Percentiles rank a stretch among this genome's conserved stretches.
phyloP scores from a whole-genome alignment of 2,113 vertebrate genomes.

The Clarias macrocephalus region DNA sequence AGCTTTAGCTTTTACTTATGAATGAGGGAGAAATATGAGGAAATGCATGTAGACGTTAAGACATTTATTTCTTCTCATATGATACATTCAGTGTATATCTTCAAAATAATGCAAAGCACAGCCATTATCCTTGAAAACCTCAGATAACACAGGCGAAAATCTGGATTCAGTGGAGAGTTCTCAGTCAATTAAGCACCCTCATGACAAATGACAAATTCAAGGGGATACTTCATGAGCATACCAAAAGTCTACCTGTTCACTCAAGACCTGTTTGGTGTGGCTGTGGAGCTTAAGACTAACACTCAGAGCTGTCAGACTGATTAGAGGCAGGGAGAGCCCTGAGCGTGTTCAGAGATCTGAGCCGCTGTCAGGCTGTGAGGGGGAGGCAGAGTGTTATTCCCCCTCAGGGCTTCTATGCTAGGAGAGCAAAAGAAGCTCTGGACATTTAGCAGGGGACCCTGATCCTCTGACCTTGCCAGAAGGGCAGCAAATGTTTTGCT shows the following conservation, averaged over 20 bases:
- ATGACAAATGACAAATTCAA: not conserved
- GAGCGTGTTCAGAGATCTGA: slow-evolving; percentile 46
- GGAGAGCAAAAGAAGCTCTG: slow-evolving; percentile 62
- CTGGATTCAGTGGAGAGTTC: not conserved
- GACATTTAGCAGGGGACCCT: slow-evolving; percentile 74
- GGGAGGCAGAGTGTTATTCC: slow-evolving; percentile 45
- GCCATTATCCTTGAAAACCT: not conserved
- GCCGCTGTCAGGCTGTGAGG: slow-evolving; percentile 48
- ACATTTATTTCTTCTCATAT: not conserved
- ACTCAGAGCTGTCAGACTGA: slow-evolving; percentile 58
- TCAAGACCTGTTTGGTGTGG: slow-evolving; percentile 38
- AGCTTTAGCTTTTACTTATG: not conserved
- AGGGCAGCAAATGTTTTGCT: slow-evolving; percentile 78
- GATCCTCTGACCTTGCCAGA: slow-evolving; percentile 79
- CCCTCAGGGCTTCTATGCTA: slow-evolving; percentile 52
- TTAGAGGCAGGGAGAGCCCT: slow-evolving; percentile 51
- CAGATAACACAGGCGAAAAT: not conserved
- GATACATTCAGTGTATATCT: not conserved
- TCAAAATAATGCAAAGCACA: not conserved
- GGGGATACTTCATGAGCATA: not conserved
- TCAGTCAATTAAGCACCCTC: not conserved
- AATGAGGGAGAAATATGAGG: not conserved
- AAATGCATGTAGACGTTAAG: not conserved
- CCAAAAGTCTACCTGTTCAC: slow-evolving; percentile 23
- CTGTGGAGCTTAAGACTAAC: slow-evolving; percentile 33